Conservation (phyloP, 2,797 vertebrate species). For the Neoniphon sammara region DNA sequence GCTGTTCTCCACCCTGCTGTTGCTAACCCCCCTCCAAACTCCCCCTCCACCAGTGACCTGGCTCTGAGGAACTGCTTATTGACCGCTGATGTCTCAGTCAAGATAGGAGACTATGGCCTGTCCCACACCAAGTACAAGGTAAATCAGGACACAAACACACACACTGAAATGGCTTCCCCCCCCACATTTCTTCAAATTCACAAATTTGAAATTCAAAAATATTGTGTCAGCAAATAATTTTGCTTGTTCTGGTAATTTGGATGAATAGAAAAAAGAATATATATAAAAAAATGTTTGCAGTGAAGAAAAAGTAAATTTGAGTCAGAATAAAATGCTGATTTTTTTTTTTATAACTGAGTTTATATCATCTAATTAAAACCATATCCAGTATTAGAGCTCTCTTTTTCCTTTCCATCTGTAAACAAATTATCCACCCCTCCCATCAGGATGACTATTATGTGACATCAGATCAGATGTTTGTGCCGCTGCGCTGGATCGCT, state of each 20-base stretch:
- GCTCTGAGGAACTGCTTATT: conserved; percentile 96
- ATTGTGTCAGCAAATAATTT: not conserved
- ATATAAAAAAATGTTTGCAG: too few species aligned
- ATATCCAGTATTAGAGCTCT: not conserved
- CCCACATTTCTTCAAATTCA: too few species aligned
- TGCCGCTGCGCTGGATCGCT: conserved; percentile 96
- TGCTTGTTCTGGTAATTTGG: not conserved
- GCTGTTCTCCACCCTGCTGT: not conserved
- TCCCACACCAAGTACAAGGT: conserved; percentile 95
- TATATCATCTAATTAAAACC: too few species aligned
- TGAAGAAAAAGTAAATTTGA: too few species aligned
- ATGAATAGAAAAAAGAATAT: not conserved
- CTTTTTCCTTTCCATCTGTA: not conserved
- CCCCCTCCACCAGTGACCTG: conserved; percentile 86
- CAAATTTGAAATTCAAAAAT: too few species aligned
- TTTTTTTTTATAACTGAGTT: too few species aligned
- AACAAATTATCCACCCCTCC: not conserved
- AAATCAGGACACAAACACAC: conserved; percentile 3
- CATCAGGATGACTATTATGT: conserved; percentile 94
- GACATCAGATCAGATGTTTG: conserved; percentile 92
- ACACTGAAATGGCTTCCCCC: too few species aligned
- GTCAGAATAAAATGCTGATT: too few species aligned
- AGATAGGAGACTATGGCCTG: conserved; percentile 96
- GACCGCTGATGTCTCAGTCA: conserved; percentile 91
- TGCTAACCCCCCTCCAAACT: not conserved